Evolutionary conservation across 2,797 vertebrate genomes (phyloP).

Genomic region (Sebastes trivittatus): DNA sequence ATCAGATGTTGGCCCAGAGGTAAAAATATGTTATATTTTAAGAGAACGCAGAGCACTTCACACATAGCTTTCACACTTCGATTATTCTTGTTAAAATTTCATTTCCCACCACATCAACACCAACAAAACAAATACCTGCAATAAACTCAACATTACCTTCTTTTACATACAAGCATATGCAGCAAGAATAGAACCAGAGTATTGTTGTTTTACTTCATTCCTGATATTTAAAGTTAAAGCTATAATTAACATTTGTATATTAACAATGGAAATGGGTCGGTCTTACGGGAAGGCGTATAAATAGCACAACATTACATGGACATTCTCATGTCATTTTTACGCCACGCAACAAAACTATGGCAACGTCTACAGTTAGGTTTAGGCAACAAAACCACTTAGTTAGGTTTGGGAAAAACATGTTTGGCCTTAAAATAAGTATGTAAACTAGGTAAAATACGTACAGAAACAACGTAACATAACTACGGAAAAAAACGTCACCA

Average conservation of each 20-base stretch:
- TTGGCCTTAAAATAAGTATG: too few relatives aligned
- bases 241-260: background rate
- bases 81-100: background rate
- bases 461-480: too few relatives aligned
- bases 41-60: constrained; percentile 2
- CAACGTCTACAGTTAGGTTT: too few relatives aligned
- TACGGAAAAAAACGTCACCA: too few relatives aligned
- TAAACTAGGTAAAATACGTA: too few relatives aligned
- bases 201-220: background rate
- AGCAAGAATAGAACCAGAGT: background rate
- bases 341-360: too few relatives aligned
- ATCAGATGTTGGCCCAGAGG: constrained; percentile 33
- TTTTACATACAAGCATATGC: constrained; percentile 2
- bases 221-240: too few relatives aligned
- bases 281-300: too few relatives aligned
- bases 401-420: too few relatives aligned
- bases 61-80: constrained; percentile 5
- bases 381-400: too few relatives aligned
- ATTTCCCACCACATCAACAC: constrained; percentile 4
- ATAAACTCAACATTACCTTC: background rate
- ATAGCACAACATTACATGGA: too few relatives aligned
- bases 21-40: constrained; percentile 32
- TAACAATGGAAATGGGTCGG: background rate
- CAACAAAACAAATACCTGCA: background rate
- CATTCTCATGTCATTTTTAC: too few relatives aligned